Percentiles rank a stretch among this genome's conserved stretches.
Conservation (phyloP, 2,113 vertebrate genomes). For the Origma solitaria region DNA sequence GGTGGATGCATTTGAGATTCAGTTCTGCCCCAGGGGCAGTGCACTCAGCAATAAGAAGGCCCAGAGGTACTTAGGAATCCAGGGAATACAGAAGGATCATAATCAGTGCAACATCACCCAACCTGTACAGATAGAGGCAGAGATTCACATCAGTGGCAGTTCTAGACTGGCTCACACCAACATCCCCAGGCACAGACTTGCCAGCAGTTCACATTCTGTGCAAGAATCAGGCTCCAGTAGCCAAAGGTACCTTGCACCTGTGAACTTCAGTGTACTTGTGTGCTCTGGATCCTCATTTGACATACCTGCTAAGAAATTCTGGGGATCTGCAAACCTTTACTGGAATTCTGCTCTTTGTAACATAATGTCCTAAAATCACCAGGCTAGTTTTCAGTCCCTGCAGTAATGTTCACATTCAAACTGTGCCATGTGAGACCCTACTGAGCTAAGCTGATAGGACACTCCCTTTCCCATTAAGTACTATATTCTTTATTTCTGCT, state of each 20-base stretch:
- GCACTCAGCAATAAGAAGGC: neutral
- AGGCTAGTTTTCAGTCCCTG: neutral
- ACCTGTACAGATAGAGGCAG: neutral
- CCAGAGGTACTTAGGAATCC: neutral
- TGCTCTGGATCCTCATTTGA: neutral
- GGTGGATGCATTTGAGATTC: neutral
- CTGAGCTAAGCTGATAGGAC: neutral
- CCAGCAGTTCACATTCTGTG: neutral
- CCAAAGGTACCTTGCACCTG: neutral
- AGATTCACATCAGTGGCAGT: neutral
- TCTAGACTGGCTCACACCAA: neutral
- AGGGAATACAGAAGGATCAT: neutral
- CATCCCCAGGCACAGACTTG: neutral
- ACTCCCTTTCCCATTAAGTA: neutral
- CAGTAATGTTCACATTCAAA: neutral
- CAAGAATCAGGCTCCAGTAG: neutral
- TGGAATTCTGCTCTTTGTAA: neutral
- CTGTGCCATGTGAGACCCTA: neutral
- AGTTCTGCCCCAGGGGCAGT: neutral
- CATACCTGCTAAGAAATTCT: neutral
- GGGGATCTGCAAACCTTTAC: neutral
- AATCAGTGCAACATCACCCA: neutral
- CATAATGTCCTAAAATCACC: neutral
- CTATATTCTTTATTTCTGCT: neutral
- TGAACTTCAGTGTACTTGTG: neutral